phyloP scores from a whole-genome alignment of 2,888 invertebrate genomes.

The Morpho helenor region DNA sequence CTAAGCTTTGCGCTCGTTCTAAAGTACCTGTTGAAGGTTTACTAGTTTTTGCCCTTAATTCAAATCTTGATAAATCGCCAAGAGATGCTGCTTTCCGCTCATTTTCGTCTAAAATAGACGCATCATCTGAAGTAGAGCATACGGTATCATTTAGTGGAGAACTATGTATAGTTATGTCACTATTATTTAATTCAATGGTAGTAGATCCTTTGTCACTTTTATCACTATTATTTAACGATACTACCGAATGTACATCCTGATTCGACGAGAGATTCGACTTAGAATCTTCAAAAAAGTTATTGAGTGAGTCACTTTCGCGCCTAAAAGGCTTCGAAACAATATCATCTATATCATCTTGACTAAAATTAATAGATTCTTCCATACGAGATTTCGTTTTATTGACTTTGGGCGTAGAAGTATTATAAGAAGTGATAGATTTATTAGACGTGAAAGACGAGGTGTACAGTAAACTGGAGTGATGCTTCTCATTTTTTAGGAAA shows the following conservation, averaged over 20 bases:
- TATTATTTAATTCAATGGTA: constrained; percentile 86
- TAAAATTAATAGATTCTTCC: constrained; percentile 68
- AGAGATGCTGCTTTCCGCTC: constrained; percentile 88
- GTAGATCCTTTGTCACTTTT: constrained; percentile 78
- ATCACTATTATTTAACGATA: constrained; percentile 69
- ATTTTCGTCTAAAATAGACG: constrained; percentile 77
- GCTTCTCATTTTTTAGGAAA: constrained; percentile 64
- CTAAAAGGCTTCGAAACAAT: constrained; percentile 72
- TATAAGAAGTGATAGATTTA: constrained; percentile 42
- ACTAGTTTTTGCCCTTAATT: constrained; percentile 60
- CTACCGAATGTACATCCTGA: constrained; percentile 63
- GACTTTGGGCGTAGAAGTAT: constrained; percentile 73
- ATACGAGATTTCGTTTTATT: constrained; percentile 55
- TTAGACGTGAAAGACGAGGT: constrained; percentile 43
- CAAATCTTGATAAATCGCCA: constrained; percentile 87
- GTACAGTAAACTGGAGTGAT: constrained; percentile 59
- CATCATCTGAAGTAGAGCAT: constrained; percentile 63
- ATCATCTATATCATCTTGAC: constrained; percentile 75
- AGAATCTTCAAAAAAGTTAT: constrained; percentile 67
- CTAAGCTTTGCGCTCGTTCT: constrained; percentile 89
- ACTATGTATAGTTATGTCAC: constrained; percentile 87
- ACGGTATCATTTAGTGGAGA: constrained; percentile 77
- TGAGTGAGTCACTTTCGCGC: constrained; percentile 69
- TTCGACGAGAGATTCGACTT: constrained; percentile 72
- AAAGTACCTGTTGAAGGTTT: constrained; percentile 79